Evolutionary conservation across 2,113 vertebrate species (phyloP), one percentile per base, ranked within the genome.

Genomic region (Daubentonia madagascariensis): DNA sequence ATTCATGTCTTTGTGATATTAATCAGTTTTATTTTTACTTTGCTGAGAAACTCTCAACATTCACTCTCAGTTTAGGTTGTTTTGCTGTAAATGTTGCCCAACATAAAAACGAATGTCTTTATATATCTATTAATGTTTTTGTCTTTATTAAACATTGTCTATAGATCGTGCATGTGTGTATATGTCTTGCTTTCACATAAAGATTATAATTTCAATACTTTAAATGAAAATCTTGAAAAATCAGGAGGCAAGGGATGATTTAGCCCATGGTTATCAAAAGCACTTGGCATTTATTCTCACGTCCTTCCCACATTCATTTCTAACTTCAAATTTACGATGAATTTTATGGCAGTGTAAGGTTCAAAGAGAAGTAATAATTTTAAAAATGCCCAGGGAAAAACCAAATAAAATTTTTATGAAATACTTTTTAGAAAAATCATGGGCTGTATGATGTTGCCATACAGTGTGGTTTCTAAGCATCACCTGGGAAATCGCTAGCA

Each of bases 21-120:
- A 92, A 86, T 45, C 18, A 35, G 17, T 70, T 92, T 97, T 94
- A 95, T 61, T 97, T 96, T 92, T 70, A 88, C 12, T 92, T 91
- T 94, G 4, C 45, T 76, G 65, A 78, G 40, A 95, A 83, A 83
- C 57, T 23, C 50, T 88, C 32, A 68, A 0, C 5, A 79, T 52
- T 88, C 18, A 65, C 70, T 94, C 43, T 85, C 61, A 70, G 11
- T 54, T 76, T 78, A 84, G 65, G 35, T 30, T 8, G 76, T 68
- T 92, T 94, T 68, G 35, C 5, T 88, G 0, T 85, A 52, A 78
- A 87, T 61, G 6, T 11, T 88, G 37, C 20, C 40, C 35, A 45
- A 3, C 28, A 63, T 61, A 85, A 57, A 96, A 81, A 37, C n/a
- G 88, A 85, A 70, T 70, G 2, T 70, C 17, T 89, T 79, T 75